A percentile compares a stretch with the other conserved stretches of the same genome.
phyloP scores from a whole-genome alignment of 2,797 vertebrate genomes.

The Scolopax bukidnonensis region DNA sequence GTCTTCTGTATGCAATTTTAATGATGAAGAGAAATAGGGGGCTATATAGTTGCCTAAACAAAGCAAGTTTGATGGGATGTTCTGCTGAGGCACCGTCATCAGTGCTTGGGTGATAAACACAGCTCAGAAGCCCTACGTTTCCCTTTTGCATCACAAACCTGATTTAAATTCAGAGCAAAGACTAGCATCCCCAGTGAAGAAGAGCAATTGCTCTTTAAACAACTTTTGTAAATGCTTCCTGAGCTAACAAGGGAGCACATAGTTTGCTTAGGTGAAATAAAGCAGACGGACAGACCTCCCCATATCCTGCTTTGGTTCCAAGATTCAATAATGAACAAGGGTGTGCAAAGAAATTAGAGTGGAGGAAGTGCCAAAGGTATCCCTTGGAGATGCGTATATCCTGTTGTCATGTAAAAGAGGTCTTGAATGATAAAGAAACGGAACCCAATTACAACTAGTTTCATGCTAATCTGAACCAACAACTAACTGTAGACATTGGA shows the following conservation, averaged over 20 bases:
- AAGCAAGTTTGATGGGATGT: not conserved
- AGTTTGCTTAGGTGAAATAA: conserved; percentile 69
- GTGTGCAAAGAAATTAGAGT: conserved; percentile 72
- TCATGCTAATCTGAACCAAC: conserved; percentile 69
- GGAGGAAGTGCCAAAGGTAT: conserved; percentile 75
- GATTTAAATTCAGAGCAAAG: conserved; percentile 61
- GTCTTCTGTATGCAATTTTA: not conserved
- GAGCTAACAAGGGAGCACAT: conserved; percentile 21
- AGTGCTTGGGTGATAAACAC: not conserved
- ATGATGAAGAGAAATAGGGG: not conserved
- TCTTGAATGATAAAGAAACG: conserved; percentile 69
- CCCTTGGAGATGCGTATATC: conserved; percentile 75
- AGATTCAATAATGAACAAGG: conserved; percentile 70
- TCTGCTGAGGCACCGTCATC: not conserved
- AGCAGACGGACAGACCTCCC: conserved; percentile 34
- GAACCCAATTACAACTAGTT: conserved; percentile 69
- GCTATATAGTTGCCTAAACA: not conserved
- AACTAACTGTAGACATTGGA: conserved; percentile 58
- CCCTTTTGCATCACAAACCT: not conserved
- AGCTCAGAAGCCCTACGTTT: not conserved
- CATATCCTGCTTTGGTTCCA: conserved; percentile 54
- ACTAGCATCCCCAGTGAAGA: not conserved
- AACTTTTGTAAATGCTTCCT: conserved; percentile 64
- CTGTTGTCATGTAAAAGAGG: conserved; percentile 79
- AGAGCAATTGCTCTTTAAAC: conserved; percentile 59